A percentile compares a stretch with the other conserved stretches of the same genome.
Evolutionary conservation across 2,888 invertebrate species (phyloP).

Genomic region (Microctonus hyperodae): DNA sequence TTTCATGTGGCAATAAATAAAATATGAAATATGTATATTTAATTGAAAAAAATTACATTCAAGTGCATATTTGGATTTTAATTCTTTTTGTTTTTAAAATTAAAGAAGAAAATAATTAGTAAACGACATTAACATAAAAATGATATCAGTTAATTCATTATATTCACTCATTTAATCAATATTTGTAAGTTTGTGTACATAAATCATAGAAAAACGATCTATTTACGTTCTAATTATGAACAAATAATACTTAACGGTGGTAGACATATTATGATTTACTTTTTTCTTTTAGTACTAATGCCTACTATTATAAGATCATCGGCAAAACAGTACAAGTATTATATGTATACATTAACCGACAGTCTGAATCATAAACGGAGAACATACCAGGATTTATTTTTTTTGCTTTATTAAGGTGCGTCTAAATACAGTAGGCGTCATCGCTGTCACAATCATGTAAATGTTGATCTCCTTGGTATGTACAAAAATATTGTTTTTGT

Average conservation of each 20-base stretch:
- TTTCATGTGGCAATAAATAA: no score
- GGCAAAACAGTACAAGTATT: constrained; percentile 4
- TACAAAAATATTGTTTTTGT: constrained; percentile 38
- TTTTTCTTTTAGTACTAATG: background rate
- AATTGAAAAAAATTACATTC: no score
- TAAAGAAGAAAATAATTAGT: no score
- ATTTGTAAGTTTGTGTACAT: background rate
- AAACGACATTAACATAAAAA: no score
- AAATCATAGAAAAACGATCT: background rate
- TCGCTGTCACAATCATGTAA: constrained; percentile 27
- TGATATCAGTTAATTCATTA: background rate
- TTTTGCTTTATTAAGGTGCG: constrained; percentile 42
- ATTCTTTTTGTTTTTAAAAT: no score
- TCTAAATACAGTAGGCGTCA: constrained; percentile 26
- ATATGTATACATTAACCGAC: background rate
- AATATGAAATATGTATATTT: no score
- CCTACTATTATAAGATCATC: constrained; percentile 16
- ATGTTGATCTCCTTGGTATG: constrained; percentile 45
- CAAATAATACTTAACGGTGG: constrained; percentile 28
- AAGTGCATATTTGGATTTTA: no score
- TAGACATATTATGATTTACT: constrained; percentile 1
- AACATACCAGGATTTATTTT: constrained; percentile 29
- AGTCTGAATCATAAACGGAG: constrained; percentile 20
- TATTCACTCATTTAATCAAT: background rate
- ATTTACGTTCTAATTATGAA: background rate